Conservation (phyloP, 2,888 invertebrate genomes). For the Scaptomyza tumidula region DNA sequence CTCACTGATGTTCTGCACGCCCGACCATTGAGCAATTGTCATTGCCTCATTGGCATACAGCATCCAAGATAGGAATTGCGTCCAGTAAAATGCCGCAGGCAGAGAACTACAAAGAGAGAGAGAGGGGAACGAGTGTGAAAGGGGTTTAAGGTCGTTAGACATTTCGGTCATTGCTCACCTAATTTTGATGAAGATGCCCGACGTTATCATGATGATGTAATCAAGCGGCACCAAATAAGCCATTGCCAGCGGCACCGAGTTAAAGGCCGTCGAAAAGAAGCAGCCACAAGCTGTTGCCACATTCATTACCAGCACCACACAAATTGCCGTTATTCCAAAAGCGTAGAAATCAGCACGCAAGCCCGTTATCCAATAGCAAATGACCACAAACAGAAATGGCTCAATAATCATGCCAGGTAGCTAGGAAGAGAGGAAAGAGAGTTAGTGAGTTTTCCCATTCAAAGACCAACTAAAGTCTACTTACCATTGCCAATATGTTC, state of each 20-base stretch:
- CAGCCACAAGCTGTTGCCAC: conserved; percentile 94
- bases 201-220: conserved; percentile 93
- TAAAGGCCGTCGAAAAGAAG: conserved; percentile 93
- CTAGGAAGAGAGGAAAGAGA: conserved; percentile 84
- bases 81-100: conserved; percentile 90
- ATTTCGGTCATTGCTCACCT: conserved; percentile 86
- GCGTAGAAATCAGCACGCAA: conserved; percentile 88
- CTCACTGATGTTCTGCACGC: conserved; percentile 86
- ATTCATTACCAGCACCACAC: conserved; percentile 92
- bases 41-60: conserved; percentile 94
- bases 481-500: conserved; percentile 92
- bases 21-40: conserved; percentile 92
- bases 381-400: conserved; percentile 91
- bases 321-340: conserved; percentile 88
- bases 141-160: too few species aligned
- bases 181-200: conserved; percentile 92
- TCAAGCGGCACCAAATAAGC: conserved; percentile 94
- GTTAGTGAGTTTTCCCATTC: not conserved
- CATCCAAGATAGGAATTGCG: conserved; percentile 93
- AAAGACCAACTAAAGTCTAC: conserved; percentile 69
- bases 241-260: conserved; percentile 91
- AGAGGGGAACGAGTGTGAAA: too few species aligned
- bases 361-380: conserved; percentile 95
- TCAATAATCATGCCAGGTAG: conserved; percentile 93
- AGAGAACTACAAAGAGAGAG: conserved; percentile 86